Conservation (phyloP, 2,113 vertebrate genomes). For the Zootoca vivipara region DNA sequence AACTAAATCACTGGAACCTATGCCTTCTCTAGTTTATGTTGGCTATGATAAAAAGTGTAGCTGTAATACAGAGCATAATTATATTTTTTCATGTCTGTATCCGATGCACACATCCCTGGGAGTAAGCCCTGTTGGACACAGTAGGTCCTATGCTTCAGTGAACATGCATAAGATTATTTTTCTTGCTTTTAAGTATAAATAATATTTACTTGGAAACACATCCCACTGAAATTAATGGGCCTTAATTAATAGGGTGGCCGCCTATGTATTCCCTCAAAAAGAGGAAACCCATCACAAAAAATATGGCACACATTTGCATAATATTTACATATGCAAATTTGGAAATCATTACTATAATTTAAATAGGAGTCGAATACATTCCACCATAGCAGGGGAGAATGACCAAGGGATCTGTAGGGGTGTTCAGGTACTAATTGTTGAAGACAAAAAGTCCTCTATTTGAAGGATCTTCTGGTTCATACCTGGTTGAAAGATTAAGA, state of each 20-base stretch:
- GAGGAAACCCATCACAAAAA: background rate
- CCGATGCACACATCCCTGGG: too few relatives aligned
- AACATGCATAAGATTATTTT: background rate
- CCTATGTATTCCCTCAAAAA: background rate
- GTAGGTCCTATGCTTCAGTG: background rate
- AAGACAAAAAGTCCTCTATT: too few relatives aligned
- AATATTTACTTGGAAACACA: background rate
- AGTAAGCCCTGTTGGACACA: background rate
- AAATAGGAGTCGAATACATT: background rate
- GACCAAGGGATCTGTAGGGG: too few relatives aligned
- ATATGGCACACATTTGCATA: background rate
- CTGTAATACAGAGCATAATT: background rate
- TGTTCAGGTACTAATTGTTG: too few relatives aligned
- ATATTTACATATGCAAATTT: background rate
- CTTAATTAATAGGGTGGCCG: background rate
- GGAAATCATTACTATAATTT: background rate
- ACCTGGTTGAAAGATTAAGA: too few relatives aligned
- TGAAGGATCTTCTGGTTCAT: too few relatives aligned
- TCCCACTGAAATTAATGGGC: background rate
- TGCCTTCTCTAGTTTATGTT: background rate
- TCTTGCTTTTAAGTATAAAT: background rate
- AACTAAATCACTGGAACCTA: background rate
- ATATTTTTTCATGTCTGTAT: background rate
- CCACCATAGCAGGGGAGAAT: too few relatives aligned
- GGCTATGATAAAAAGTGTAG: background rate